Base-by-base conservation (phyloP, 2,113 vertebrate genomes). In the Pelecanus crispus region DNA sequence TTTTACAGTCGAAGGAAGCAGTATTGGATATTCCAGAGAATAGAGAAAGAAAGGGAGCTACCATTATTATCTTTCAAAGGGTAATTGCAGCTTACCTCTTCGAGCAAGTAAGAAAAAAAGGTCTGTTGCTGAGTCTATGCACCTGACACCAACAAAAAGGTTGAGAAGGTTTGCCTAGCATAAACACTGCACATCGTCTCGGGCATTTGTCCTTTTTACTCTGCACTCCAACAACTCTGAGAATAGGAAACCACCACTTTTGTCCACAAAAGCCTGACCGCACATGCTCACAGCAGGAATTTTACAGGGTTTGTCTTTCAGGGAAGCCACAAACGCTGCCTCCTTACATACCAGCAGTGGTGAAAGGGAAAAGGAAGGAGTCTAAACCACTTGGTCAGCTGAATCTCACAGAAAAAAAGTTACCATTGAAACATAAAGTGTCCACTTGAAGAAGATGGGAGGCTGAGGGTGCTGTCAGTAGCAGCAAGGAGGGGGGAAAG, bases 221-320 rank as follows among this genome's bases (percentile, higher is more conserved):
- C 58, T 77, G 32, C 58, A 55, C 66, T 97, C 66, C 73, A 96
- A 55, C 31, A 94, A 40, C 61, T 62, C 58, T 84, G 32, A 85
- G 73, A 94, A 70, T 55, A 84, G 88, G 66, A 95, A 95, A 94
- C 83, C 78, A 92, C 86, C 66, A 88, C 73, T 94, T 87, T 36
- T 66, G 38, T 82, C 89, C 86, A 85, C 77, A 90, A 73, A 91
- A 91, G 29, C 62, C 92, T 95, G 89, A 85, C 89, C 91, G 82
- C 66, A 96, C 22, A 68, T 53, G 40, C 40, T 94, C 80, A 71
- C 88, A 84, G 80, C 65, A 91, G 77, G 83, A 91, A 77, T 84
- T 74, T 89, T 65, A 59, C 56, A 82, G 85, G 52, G 53, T 93
- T 94, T 94, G 40, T 72, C 77, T 92, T 90, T 91, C 68, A 72